Evolutionary conservation across 1,140 invertebrate genomes (phyloP).

Genomic region (Oryctes rhinoceros): DNA sequence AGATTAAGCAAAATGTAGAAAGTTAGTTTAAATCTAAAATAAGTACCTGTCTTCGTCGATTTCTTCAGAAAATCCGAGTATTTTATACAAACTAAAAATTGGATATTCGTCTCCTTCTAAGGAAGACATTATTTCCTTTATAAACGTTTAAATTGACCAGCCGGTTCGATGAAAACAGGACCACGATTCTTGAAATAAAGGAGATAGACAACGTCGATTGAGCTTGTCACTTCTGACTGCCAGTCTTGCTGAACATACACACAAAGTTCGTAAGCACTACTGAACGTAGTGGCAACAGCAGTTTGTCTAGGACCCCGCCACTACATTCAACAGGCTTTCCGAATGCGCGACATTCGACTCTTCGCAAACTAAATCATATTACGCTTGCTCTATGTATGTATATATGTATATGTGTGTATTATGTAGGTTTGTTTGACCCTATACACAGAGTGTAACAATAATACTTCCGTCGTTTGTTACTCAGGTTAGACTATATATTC

Average conservation of each 20-base stretch:
- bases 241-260: neutral
- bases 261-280: conserved; percentile 11
- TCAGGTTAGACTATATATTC: too few species aligned
- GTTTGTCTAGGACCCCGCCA: conserved; percentile 18
- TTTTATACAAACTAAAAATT: conserved; percentile 27
- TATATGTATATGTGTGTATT: too few species aligned
- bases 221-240: neutral
- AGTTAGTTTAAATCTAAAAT: neutral
- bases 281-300: neutral
- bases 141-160: neutral
- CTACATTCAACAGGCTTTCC: conserved; percentile 30
- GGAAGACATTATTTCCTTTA: neutral
- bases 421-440: too few species aligned
- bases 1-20: too few species aligned
- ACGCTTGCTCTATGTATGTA: neutral
- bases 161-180: neutral
- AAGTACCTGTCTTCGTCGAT: conserved; percentile 32
- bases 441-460: too few species aligned
- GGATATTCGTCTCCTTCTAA: conserved; percentile 26
- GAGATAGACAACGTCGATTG: neutral
- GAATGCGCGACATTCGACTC: conserved; percentile 19
- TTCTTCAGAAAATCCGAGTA: conserved; percentile 4
- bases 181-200: too few species aligned
- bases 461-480: too few species aligned
- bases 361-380: neutral